These are phyloP conservation scores for Florisuga fusca DNA, from an alignment of 2,797 vertebrate species.

Conservation along the genomic window DNA sequence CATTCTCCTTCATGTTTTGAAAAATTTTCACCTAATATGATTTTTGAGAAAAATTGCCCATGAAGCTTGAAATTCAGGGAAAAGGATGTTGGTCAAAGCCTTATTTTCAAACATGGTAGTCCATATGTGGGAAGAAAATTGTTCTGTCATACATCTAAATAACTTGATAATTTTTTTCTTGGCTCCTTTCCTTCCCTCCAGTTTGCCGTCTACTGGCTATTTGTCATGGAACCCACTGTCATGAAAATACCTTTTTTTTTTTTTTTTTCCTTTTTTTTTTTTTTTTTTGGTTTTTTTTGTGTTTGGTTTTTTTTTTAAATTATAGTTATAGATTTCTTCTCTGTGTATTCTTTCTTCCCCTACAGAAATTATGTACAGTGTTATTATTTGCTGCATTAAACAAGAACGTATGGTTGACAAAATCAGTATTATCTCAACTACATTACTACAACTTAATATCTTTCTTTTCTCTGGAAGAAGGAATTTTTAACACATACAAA, in stretches of 20 bases:
- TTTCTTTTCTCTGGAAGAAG: background rate
- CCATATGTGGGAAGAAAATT: background rate
- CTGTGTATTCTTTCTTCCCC: background rate
- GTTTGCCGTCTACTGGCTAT: background rate
- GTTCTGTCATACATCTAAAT: background rate
- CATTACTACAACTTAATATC: background rate
- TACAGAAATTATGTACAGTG: background rate
- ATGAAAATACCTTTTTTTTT: background rate
- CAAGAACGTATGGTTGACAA: background rate
- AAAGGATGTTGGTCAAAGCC: background rate
- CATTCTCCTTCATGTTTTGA: background rate
- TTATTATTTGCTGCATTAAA: conserved; percentile 4
- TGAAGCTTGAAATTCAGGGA: background rate
- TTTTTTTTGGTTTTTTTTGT: background rate
- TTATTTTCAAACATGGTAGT: background rate
- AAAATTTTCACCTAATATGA: background rate
- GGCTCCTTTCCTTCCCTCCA: background rate
- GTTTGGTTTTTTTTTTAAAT: too few species aligned
- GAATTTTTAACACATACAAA: background rate
- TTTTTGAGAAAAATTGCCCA: background rate
- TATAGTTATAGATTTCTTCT: background rate
- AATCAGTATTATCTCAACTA: background rate
- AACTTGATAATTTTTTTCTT: background rate
- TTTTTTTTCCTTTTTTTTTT: background rate
- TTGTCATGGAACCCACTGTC: background rate